Conservation (phyloP, 2,113 vertebrate genomes). For the Centropus bengalensis region DNA sequence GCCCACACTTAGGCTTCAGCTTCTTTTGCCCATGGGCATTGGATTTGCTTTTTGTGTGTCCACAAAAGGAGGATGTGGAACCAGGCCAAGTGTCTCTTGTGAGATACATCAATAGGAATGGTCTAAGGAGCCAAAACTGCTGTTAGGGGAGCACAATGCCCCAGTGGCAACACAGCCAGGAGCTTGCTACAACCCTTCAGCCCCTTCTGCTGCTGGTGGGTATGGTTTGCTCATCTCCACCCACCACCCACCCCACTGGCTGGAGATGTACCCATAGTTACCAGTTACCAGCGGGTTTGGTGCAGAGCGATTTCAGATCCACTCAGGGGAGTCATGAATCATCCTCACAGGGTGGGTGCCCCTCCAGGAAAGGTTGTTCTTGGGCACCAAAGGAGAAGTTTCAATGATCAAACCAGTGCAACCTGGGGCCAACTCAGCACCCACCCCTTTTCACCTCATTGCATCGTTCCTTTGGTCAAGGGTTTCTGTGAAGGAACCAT, state of each 20-base stretch:
- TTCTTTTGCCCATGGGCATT: background rate
- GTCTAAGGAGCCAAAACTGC: background rate
- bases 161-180: background rate
- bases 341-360: background rate
- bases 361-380: background rate
- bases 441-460: background rate
- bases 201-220: background rate
- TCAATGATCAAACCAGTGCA: background rate
- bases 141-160: background rate
- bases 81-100: background rate
- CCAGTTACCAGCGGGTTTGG: background rate
- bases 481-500: conserved; percentile 10
- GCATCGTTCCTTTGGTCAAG: background rate
- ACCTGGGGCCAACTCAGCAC: background rate
- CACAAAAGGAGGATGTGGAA: background rate
- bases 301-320: background rate
- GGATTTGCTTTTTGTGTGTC: background rate
- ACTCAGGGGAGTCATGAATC: background rate
- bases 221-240: background rate
- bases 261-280: background rate
- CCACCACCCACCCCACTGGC: background rate
- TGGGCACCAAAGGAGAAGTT: background rate
- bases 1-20: background rate
- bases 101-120: background rate
- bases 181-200: background rate